Percentiles rank a stretch among this genome's conserved stretches.
Conservation (phyloP, 2,888 invertebrate genomes). For the Drosophila cracens region DNA sequence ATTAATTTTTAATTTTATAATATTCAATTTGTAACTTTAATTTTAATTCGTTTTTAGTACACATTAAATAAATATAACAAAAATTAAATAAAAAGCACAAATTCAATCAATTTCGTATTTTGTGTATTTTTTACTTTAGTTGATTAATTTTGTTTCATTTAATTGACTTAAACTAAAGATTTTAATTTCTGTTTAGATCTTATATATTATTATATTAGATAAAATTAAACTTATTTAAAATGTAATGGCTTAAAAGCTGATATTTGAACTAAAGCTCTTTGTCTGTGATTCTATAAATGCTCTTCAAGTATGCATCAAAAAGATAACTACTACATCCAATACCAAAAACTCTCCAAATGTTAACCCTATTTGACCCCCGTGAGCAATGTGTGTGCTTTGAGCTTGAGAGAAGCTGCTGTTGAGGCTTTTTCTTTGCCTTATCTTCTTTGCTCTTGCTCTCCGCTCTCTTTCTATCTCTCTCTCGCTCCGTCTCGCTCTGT, state of each 20-base stretch:
- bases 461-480: conserved; percentile 12
- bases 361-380: conserved; percentile 18
- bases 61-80: neutral
- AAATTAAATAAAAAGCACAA: neutral
- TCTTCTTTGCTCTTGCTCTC: conserved; percentile 25
- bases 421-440: conserved; percentile 37
- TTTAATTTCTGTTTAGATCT: neutral
- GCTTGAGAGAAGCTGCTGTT: conserved; percentile 39
- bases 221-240: neutral
- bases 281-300: neutral
- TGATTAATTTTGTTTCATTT: neutral
- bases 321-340: neutral
- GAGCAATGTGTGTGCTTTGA: conserved; percentile 9
- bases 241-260: neutral
- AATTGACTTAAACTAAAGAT: neutral
- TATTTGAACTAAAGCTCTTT: neutral
- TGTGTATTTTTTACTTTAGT: neutral
- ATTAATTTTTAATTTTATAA: neutral
- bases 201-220: neutral
- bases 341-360: conserved; percentile 8
- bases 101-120: neutral
- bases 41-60: neutral
- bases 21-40: neutral
- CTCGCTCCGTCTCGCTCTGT: neutral
- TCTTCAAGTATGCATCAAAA: neutral